phyloP scores from a whole-genome alignment of 2,113 vertebrate genomes.

The Calypte anna region DNA sequence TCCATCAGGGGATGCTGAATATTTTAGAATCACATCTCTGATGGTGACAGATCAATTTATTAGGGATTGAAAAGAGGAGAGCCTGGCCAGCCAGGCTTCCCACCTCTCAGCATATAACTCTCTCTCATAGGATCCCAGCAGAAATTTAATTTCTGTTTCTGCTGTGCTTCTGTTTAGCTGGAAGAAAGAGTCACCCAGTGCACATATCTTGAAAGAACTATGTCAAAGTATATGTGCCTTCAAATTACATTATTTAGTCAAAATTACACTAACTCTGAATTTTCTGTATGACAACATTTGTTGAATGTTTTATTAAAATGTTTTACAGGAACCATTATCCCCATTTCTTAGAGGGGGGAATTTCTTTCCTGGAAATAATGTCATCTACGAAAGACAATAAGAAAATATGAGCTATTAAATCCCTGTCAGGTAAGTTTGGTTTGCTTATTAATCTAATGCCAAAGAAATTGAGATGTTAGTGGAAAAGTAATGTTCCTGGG shows the following conservation, averaged over 20 bases:
- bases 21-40: not conserved
- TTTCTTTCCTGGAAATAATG: conserved; percentile 77
- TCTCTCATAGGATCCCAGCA: not conserved
- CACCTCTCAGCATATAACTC: not conserved
- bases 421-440: conserved; percentile 72
- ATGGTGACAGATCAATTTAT: no score
- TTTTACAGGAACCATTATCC: conserved; percentile 74
- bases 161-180: accelerated
- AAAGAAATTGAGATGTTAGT: not conserved
- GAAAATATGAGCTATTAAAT: conserved; percentile 77
- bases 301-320: not conserved
- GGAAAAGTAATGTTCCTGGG: not conserved
- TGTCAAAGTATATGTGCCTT: not conserved
- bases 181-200: not conserved
- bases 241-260: not conserved
- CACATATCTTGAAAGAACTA: not conserved
- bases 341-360: conserved; percentile 72
- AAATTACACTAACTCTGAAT: not conserved
- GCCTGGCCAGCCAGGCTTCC: not conserved
- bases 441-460: not conserved
- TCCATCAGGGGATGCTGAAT: accelerated
- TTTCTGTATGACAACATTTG: not conserved
- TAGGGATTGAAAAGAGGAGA: not conserved
- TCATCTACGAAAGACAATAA: conserved; percentile 84
- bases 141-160: not conserved